A percentile compares a stretch with the other conserved stretches of the same genome.
These are phyloP conservation scores for Zosterops pallidus DNA, from an alignment of 2,113 vertebrate species.

Conservation along the genomic window DNA sequence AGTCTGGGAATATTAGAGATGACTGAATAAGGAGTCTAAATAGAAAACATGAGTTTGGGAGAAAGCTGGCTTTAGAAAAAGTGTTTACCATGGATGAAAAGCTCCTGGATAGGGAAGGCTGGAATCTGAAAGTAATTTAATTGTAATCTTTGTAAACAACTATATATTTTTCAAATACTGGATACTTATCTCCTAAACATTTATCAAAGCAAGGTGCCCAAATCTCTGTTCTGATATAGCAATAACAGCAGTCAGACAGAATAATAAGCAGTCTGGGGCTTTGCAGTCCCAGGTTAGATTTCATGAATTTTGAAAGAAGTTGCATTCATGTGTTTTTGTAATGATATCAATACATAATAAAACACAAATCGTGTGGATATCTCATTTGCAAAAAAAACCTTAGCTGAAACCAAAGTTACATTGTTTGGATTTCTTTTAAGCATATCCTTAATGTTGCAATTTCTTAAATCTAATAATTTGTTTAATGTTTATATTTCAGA, in stretches of 20 bases:
- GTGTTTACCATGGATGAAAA: background rate
- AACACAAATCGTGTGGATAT: background rate
- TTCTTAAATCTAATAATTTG: background rate
- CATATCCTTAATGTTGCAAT: background rate
- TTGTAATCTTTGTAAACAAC: background rate
- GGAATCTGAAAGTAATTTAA: background rate
- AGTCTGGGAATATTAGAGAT: background rate
- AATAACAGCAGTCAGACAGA: background rate
- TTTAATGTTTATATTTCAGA: background rate
- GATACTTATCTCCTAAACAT: background rate
- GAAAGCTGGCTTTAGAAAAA: background rate
- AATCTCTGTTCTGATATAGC: background rate
- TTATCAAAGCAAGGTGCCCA: background rate
- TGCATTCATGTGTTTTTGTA: background rate
- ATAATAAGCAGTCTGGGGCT: background rate
- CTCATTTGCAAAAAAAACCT: background rate
- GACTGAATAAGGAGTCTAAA: background rate
- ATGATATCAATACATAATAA: background rate
- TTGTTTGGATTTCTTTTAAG: background rate
- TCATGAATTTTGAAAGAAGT: background rate
- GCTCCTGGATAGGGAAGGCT: background rate
- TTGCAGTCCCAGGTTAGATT: background rate
- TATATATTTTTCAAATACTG: background rate
- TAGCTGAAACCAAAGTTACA: background rate
- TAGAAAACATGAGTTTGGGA: background rate